phyloP scores from a whole-genome alignment of 1,140 invertebrate genomes.

The Trigoniulus corallinus region DNA sequence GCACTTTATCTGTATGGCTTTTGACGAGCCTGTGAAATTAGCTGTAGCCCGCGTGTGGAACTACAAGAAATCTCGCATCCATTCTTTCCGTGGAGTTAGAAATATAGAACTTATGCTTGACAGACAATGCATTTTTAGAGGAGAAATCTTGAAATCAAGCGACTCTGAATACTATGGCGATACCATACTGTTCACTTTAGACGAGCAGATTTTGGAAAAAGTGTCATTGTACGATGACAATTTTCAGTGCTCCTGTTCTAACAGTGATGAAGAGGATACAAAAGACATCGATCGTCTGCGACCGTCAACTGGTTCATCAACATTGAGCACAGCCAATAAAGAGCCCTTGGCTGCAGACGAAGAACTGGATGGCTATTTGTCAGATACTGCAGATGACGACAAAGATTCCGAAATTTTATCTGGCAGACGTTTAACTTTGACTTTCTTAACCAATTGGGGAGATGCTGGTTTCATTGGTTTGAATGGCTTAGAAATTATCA shows the following conservation, averaged over 20 bases:
- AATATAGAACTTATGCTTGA: constrained; percentile 50
- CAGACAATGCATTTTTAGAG: constrained; percentile 46
- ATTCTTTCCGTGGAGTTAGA: constrained; percentile 54
- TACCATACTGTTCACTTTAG: neutral
- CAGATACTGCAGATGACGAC: neutral
- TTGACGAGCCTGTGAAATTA: constrained; percentile 37
- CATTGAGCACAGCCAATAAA: neutral
- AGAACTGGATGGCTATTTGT: neutral
- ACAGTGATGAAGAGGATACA: no score
- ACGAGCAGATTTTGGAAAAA: neutral
- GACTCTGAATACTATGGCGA: constrained; percentile 22
- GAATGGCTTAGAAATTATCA: neutral
- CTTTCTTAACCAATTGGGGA: neutral
- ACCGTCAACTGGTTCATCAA: no score
- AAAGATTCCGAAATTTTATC: neutral
- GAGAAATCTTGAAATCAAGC: constrained; percentile 58
- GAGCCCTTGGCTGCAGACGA: neutral
- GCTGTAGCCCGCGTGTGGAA: constrained; percentile 67
- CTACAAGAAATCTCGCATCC: constrained; percentile 70
- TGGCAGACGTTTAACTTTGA: neutral
- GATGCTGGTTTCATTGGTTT: constrained; percentile 1
- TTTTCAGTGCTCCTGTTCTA: no score
- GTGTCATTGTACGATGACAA: neutral
- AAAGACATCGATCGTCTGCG: neutral
- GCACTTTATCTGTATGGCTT: constrained; percentile 41